Evolutionary conservation across 2,797 vertebrate genomes (phyloP), one percentile per base, ranked within the genome.

Genomic region (Sebastes hubbsi): DNA sequence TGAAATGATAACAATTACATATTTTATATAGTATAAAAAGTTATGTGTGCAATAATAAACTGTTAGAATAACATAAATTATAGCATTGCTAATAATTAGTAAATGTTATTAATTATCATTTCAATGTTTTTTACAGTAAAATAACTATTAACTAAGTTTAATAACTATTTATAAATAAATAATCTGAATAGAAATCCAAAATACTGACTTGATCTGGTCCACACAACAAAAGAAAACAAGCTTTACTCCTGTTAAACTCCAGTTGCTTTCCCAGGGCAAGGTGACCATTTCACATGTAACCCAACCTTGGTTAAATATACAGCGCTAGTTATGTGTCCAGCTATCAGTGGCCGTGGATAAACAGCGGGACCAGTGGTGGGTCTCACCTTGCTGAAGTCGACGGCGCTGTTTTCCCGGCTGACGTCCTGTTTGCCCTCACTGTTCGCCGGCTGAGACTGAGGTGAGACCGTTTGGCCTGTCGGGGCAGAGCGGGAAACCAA

Each of bases 331-430:
- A 58, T 60, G 82, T 30, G 80, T 82, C 63, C 81, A 12, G 78
- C 24, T 91, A 84, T 91, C 91, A 78, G 74, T 75, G 73, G 4
- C 77, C 1, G 25, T 72, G 25, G 80, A 81, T 66, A 85, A 95
- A 95, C 91, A 93, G 63, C 20, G 1, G 70, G 69, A 73, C 8
- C 90, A 78, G 91, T 1, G 32, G 91, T 82, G 78, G 88, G 89
- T 81, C 89, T 97, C 95, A 99, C 98, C 97, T 99, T 99, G 93
- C 98, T 99, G 72, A 99, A 99, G 93, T 99, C 99, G 71, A 99
- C 97, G 2, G 97, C 95, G 73, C 99, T 99, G 96, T 99, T 99
- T 94, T 99, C 99, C 91, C 98, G 95, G 96, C 99, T 99, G 87
- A 99, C 97, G 63, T 98, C 97, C 18, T 96, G 97, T 90, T 97